Percentiles rank a stretch among this genome's conserved stretches.
Evolutionary conservation across 2,797 vertebrate species (phyloP).

Genomic region (Clarias platycephalus): DNA sequence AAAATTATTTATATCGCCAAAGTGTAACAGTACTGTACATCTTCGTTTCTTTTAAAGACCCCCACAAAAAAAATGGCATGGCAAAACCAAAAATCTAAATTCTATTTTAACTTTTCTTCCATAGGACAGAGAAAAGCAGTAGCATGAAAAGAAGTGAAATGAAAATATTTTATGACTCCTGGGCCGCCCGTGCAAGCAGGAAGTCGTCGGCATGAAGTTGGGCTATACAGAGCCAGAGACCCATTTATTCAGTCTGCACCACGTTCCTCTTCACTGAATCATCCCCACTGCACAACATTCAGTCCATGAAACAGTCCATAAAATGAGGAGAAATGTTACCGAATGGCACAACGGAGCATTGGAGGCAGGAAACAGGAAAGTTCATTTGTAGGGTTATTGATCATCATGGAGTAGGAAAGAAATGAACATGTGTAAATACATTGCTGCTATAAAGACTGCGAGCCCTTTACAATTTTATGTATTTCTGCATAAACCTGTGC

Average conservation of each 20-base stretch:
- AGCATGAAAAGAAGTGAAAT: slow-evolving; percentile 11
- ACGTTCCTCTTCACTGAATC: slow-evolving; percentile 9
- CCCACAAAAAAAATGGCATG: not conserved
- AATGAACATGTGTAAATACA: not conserved
- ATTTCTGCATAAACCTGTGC: not conserved
- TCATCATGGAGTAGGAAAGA: slow-evolving; percentile 2
- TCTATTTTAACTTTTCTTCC: not conserved
- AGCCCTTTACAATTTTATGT: not conserved
- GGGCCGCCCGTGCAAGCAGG: not conserved
- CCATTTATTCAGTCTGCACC: slow-evolving; percentile 20
- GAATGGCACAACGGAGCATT: not conserved
- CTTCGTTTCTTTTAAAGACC: not conserved
- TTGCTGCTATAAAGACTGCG: not conserved
- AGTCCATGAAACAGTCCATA: not conserved
- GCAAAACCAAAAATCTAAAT: not conserved
- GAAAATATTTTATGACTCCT: slow-evolving; percentile 25
- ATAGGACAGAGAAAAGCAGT: not conserved
- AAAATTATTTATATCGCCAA: not conserved
- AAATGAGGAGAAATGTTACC: not conserved
- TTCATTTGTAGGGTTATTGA: slow-evolving; percentile 1
- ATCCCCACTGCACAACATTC: not conserved
- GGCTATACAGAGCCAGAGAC: not conserved
- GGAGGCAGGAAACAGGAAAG: not conserved
- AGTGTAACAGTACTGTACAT: slow-evolving; percentile 8
- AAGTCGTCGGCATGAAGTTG: slow-evolving; percentile 7